Evolutionary conservation across 2,797 vertebrate species (phyloP), one percentile per base, ranked within the genome.

Genomic region (Pangasius djambal): DNA sequence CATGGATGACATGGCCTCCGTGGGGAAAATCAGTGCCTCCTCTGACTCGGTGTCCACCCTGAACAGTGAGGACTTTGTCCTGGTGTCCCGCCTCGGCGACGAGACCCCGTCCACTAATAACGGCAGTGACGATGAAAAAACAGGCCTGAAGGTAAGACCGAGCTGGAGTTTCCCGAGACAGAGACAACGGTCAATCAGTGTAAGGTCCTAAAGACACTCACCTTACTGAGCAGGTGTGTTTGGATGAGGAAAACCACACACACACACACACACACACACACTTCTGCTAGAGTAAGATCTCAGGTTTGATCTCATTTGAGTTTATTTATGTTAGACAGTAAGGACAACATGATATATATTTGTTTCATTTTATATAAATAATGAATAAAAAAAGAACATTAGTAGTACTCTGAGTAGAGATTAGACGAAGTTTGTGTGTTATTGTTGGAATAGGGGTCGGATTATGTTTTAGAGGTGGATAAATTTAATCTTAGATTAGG

Each of bases 1-100:
- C 97, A 99, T 99, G 98, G 98, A 99, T 97, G 98, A 99, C 97
- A 99, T 99, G 95, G 97, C 97, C 95, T 99, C 97, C 95, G 98
- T 99, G 97, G 98, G 98, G 96, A 99, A 99, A 97, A 98, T 99
- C 97, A 99, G 98, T 95, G 97, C 98, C 95, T 99, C 99, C 89
- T 99, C 98, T 91, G 98, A 99, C 96, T 99, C 99, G 83, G 98
- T 99, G 94, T 99, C 98, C 96, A 99, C 99, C 94, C 97, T 99
- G 96, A 99, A 99, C 97, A 99, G 99, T 96, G 99, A 99, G 97
- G 99, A 99, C 97, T 99, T 99, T 98, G 99, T 99, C 96, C 98
- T 99, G 93, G 98, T 99, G 96, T 99, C 97, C 96, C 97, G 97
- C 93, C 97, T 99, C 96, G 99, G 97, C 95, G 98, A 99, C 95